Base-by-base conservation (phyloP, 1,140 invertebrate species). In the Aphaenogaster ashmeadi region DNA sequence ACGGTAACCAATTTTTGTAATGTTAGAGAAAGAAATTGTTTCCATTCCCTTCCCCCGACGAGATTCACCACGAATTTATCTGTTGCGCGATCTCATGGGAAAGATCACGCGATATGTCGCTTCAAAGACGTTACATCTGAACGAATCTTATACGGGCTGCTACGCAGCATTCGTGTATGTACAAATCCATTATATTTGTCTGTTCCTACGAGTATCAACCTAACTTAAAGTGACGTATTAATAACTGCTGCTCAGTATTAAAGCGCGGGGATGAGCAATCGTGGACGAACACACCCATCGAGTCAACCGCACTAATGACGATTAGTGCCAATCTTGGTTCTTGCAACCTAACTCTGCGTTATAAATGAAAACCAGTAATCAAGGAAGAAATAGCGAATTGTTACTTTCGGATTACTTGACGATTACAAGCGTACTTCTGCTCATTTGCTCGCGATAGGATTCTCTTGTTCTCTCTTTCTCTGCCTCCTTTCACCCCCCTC, bases 1-100 rank as follows among this genome's bases (percentile, higher is more conserved):
- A 80, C 44, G 21, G n/a, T 64, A 58, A 44, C 11, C 66, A n/a
- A 54, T 44, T 75, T 84, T 84, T 84, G 41, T 36, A 84, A 84
- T 13, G 15, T 33, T 27, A 47, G 41, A 75, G 54, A 8, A 75
- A 75, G 27, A 71, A 36, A 84, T 84, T 75, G 56, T 84, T 84
- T 75, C 27, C 36, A 36, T 13, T 71, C 33, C 50, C 78, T 4
- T 8, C 13, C 15, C 2, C 5, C 11, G n/a, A 67, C 18, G 36
- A 27, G 27, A 18, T 44, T 72, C 11, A 72, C n/a, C 66, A 8
- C 64, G 38, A 15, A 27, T 27, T 60, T 58, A 54, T 41, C 36
- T 66, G 33, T 54, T 38, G 21, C 11, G 66, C 47, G 36, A 71
- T 72, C 38, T 72, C 33, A 41, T 7, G 62, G 38, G 27, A 50